These are phyloP conservation scores for Monoplex corrugatus DNA, from an alignment of 2,888 invertebrate genomes.

Conservation along the genomic window DNA sequence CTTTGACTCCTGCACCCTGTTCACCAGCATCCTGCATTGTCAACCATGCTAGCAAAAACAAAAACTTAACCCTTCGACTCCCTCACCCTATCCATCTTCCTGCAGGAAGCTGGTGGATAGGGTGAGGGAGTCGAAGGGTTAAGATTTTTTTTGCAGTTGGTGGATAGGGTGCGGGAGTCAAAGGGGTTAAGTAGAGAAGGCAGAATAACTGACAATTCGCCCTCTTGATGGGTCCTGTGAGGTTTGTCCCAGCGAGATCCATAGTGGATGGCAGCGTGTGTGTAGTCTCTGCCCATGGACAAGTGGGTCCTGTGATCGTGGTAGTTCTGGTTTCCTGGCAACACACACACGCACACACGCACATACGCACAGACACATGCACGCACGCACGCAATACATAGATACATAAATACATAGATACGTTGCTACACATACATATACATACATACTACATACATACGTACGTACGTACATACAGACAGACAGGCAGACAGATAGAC, in stretches of 20 bases:
- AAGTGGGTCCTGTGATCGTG: background rate
- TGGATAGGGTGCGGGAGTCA: too few species aligned
- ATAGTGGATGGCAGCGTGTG: slow-evolving; percentile 20
- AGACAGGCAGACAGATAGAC: background rate
- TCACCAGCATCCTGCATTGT: too few species aligned
- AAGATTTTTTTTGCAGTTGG: too few species aligned
- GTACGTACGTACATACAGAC: background rate
- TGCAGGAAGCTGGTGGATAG: too few species aligned
- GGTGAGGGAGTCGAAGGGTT: too few species aligned
- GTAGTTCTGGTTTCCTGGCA: slow-evolving; percentile 15
- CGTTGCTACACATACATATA: background rate
- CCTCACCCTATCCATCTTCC: too few species aligned
- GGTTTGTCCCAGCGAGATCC: background rate
- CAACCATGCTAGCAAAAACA: too few species aligned
- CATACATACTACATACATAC: background rate
- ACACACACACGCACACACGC: slow-evolving; percentile 3
- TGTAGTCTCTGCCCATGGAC: slow-evolving; percentile 27
- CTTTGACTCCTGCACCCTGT: too few species aligned
- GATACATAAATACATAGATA: background rate
- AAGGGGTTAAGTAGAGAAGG: background rate
- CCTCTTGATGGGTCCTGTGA: background rate
- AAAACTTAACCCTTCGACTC: too few species aligned
- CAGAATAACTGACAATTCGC: background rate
- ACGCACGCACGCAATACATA: background rate
- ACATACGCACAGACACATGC: background rate